Conservation (phyloP, 1,140 invertebrate species). For the Leucophenga varia region DNA sequence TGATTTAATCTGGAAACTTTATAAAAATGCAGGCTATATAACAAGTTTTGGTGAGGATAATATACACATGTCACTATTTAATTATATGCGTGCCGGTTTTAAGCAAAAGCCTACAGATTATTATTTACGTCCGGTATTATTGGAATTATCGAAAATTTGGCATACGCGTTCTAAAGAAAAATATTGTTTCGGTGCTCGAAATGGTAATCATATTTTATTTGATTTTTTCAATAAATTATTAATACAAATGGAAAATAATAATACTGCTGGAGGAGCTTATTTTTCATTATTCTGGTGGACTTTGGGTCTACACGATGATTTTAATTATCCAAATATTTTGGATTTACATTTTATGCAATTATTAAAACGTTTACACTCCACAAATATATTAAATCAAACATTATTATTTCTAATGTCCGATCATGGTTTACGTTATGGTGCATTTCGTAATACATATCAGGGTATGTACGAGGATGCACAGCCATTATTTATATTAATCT, state of each 20-base stretch:
- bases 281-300: conserved; percentile 36
- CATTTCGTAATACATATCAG: conserved; percentile 68
- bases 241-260: conserved; percentile 10
- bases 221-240: conserved; percentile 21
- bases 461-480: conserved; percentile 81
- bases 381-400: conserved; percentile 64
- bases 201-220: conserved; percentile 14
- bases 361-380: not conserved
- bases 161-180: no score
- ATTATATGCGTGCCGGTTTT: not conserved
- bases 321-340: conserved; percentile 10
- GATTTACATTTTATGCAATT: conserved; percentile 19
- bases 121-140: conserved; percentile 19
- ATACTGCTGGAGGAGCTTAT: no score
- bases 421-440: conserved; percentile 81
- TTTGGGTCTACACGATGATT: conserved; percentile 29
- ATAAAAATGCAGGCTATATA: conserved; percentile 14
- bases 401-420: conserved; percentile 82
- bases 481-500: conserved; percentile 74
- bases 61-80: conserved; percentile 1
- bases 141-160: conserved; percentile 20
- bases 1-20: conserved; percentile 19
- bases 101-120: conserved; percentile 12
- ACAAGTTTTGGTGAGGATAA: conserved; percentile 27
- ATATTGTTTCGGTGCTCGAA: conserved; percentile 26